Evolutionary conservation across 2,797 vertebrate genomes (phyloP).

Genomic region (Schizopygopsis pylzovi): DNA sequence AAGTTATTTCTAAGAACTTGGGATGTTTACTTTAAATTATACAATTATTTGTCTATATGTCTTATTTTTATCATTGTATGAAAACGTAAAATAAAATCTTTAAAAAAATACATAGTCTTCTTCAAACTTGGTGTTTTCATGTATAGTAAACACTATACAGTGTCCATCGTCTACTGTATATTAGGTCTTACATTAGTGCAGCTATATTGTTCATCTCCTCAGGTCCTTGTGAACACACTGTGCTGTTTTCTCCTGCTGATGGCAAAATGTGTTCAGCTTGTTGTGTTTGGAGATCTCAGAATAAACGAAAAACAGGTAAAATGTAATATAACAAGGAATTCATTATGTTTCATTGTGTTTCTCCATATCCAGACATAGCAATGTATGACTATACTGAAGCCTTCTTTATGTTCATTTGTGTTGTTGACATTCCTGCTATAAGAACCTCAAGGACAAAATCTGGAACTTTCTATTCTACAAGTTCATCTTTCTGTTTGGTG

Average conservation of each 20-base stretch:
- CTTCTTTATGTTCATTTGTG: neutral
- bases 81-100: too few relatives aligned
- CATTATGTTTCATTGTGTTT: neutral
- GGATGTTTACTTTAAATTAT: neutral
- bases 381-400: neutral
- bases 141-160: too few relatives aligned
- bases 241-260: slow-evolving; percentile 93
- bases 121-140: too few relatives aligned
- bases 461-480: slow-evolving; percentile 99
- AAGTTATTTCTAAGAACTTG: neutral
- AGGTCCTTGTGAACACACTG: slow-evolving; percentile 94
- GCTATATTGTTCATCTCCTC: neutral
- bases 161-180: neutral
- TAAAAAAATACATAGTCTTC: neutral
- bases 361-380: neutral
- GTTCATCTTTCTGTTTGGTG: slow-evolving; percentile 97
- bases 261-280: slow-evolving; percentile 89
- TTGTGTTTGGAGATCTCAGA: slow-evolving; percentile 91
- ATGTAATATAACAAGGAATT: neutral
- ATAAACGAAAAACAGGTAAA: slow-evolving; percentile 94
- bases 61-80: neutral
- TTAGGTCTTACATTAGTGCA: neutral
- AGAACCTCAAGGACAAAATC: slow-evolving; percentile 97
- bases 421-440: slow-evolving; percentile 2
- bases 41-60: too few relatives aligned